Evolutionary conservation across 2,113 vertebrate species (phyloP), one percentile per base, ranked within the genome.

Genomic region (Atractosteus spatula): DNA sequence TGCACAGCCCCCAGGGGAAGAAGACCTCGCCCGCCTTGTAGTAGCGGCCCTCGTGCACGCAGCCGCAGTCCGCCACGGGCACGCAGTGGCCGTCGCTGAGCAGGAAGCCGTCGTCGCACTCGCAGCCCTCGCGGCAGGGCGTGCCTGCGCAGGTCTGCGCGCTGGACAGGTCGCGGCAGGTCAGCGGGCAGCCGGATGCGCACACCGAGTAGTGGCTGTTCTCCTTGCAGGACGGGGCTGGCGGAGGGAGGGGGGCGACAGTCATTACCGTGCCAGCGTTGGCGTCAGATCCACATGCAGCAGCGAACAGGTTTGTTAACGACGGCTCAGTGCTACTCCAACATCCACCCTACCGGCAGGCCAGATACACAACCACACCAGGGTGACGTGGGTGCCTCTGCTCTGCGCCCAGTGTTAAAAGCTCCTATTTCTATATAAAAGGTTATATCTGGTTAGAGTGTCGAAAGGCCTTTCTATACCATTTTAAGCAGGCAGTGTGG

Each of bases 41-140:
- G 71, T 87, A 86, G 0, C 7, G 73, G 4, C 55, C 72, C 14
- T 70, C 14, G 42, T 80, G 71, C 3, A 6, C 3, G 55, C 86
- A 88, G 45, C 86, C 86, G 17, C 86, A 88, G 2, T 74, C 61
- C 3, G 80, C 76, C 29, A 82, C 42, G 1, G 81, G 45, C 13
- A 88, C 81, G 56, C 86, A 88, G 3, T 77, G 55, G 0, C 69
- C 67, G 4, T 75, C 68, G 42, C 82, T 82, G 45, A 78, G 55
- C 12, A 78, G 13, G 72, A 78, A 84, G 14, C 81, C 82, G 0
- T 69, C 62, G 29, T 84, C 73, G 69, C 84, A 86, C 47, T 75
- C 61, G 68, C 84, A 86, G 42, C 78, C 68, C 72, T 86, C 84
- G 0, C 47, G 45, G 12, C 79, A 84, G 2, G 61, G 70, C 11